Evolutionary conservation across 2,888 invertebrate species (phyloP).

Genomic region (Aradus depressus): DNA sequence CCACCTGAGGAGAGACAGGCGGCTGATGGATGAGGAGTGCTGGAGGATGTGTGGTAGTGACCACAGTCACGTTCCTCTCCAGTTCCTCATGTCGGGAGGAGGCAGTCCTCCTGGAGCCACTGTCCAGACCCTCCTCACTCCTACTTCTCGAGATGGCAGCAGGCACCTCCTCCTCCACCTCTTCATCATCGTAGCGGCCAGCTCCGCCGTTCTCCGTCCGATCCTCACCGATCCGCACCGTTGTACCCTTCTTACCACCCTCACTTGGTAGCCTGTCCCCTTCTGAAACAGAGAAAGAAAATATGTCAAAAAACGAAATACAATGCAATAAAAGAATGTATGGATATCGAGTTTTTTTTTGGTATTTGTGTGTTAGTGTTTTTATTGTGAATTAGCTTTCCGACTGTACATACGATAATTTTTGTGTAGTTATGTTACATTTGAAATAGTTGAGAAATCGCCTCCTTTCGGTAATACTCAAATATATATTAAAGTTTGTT

Average conservation of each 20-base stretch:
- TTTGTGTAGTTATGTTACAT: too few relatives aligned
- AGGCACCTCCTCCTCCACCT: too few relatives aligned
- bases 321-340: background rate
- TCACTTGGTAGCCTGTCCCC: background rate
- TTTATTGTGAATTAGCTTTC: too few relatives aligned
- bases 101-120: background rate
- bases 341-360: background rate
- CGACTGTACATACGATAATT: too few relatives aligned
- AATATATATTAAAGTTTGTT: too few relatives aligned
- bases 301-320: background rate
- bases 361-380: too few relatives aligned
- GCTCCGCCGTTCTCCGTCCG: conserved; percentile 10
- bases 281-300: background rate
- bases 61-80: conserved; percentile 51
- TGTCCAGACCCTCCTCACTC: background rate
- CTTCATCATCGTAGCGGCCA: conserved; percentile 4
- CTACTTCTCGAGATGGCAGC: background rate
- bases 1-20: conserved; percentile 49
- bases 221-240: conserved; percentile 25
- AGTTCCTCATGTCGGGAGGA: conserved; percentile 22
- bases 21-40: conserved; percentile 42
- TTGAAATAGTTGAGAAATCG: too few relatives aligned
- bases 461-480: too few relatives aligned
- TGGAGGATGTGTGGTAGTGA: conserved; percentile 68
- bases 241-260: conserved; percentile 22